A percentile compares a stretch with the other conserved stretches of the same genome.
These are phyloP conservation scores for Oreochromis aureus DNA, from an alignment of 2,113 vertebrate genomes.

Conservation along the genomic window DNA sequence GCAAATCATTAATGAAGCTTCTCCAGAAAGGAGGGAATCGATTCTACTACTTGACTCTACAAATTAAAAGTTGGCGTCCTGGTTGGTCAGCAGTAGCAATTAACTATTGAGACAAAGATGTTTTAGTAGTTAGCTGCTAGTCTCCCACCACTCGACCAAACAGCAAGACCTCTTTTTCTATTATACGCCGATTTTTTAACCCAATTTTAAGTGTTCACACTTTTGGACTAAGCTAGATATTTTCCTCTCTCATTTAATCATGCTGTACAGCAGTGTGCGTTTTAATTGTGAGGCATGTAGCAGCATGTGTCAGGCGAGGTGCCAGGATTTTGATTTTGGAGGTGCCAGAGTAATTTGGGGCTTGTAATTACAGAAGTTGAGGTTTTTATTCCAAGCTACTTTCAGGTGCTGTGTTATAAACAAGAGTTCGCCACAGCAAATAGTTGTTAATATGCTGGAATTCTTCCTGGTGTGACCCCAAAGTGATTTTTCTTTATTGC, in stretches of 20 bases:
- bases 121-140: not conserved
- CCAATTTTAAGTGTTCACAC: not conserved
- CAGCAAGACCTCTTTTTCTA: not conserved
- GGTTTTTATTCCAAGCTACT: not conserved
- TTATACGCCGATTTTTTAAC: not conserved
- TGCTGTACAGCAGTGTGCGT: not conserved
- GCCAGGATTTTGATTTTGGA: not conserved
- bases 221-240: not conserved
- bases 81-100: not conserved
- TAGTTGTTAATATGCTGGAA: not conserved
- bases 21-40: rapidly evolving
- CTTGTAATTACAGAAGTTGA: not conserved
- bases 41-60: not conserved
- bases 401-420: rapidly evolving
- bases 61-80: not conserved
- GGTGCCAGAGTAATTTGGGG: not conserved
- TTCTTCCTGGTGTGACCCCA: not conserved
- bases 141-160: no score
- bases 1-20: rapidly evolving
- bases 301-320: not conserved
- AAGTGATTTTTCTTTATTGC: not conserved
- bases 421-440: rapidly evolving
- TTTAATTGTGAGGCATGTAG: not conserved
- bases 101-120: rapidly evolving
- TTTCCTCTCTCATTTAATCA: not conserved